Conservation (phyloP, 2,113 vertebrate species). For the Leucosticte australis region DNA sequence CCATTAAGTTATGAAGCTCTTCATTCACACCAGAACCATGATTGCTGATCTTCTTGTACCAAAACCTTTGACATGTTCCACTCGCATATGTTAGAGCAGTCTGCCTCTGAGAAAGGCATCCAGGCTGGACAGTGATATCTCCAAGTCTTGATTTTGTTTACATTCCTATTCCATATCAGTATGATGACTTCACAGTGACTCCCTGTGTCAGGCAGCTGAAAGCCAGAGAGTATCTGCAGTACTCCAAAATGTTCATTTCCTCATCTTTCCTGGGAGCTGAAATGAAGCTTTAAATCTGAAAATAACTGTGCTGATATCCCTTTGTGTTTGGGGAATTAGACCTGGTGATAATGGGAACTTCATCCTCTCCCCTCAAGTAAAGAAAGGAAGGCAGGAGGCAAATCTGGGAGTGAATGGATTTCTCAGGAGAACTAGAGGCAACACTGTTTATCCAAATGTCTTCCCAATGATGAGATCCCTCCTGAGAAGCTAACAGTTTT, state of each 20-base stretch:
- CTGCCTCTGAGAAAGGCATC: not conserved
- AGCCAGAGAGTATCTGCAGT: not conserved
- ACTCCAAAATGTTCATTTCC: not conserved
- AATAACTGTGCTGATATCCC: not conserved
- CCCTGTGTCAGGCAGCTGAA: not conserved
- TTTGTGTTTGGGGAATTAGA: not conserved
- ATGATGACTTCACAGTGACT: not conserved
- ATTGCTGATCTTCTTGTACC: not conserved
- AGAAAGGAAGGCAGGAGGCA: not conserved
- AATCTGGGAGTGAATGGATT: not conserved
- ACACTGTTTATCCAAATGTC: not conserved
- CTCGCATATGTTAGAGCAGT: not conserved
- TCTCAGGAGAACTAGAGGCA: not conserved
- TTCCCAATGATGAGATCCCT: not conserved
- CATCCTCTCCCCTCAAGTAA: not conserved
- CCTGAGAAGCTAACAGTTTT: not conserved
- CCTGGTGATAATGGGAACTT: not conserved
- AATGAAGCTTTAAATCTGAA: not conserved
- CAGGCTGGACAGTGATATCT: not conserved
- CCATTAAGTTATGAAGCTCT: not conserved
- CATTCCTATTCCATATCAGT: slow-evolving; percentile 46
- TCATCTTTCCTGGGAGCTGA: not conserved
- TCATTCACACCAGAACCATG: not conserved
- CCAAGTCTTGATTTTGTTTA: slow-evolving; percentile 49
- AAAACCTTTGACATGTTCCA: not conserved